A percentile compares a stretch with the other conserved stretches of the same genome.
phyloP scores from a whole-genome alignment of 2,888 invertebrate genomes.

The Dicyrtoma fusca region DNA sequence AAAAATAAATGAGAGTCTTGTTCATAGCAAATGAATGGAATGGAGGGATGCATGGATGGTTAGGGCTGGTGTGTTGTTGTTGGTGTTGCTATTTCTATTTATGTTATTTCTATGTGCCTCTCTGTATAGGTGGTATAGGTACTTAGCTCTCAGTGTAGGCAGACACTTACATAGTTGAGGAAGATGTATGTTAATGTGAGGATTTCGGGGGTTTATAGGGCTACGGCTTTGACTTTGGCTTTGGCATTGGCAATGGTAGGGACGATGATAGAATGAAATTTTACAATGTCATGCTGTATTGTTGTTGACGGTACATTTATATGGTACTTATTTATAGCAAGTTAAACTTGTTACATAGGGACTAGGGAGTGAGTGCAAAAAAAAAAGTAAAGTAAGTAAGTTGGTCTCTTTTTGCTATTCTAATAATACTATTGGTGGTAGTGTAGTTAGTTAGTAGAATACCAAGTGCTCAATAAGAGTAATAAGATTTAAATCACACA shows the following conservation, averaged over 20 bases:
- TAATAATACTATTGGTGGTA: neutral
- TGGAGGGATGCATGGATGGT: no score
- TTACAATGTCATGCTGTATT: constrained; percentile 29
- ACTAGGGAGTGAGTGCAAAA: neutral
- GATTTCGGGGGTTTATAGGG: neutral
- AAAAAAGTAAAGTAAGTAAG: neutral
- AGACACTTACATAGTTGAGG: no score
- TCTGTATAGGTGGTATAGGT: no score
- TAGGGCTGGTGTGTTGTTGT: no score
- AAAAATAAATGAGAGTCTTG: constrained; percentile 30
- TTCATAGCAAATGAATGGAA: no score
- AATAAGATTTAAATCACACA: neutral
- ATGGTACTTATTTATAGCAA: neutral
- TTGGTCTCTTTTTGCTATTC: no score
- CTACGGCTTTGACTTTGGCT: neutral
- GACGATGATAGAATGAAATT: constrained; percentile 8
- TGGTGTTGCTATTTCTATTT: no score
- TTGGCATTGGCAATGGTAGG: neutral
- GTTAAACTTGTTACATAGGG: no score
- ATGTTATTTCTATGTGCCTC: no score
- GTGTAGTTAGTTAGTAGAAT: constrained; percentile 4
- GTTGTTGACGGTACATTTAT: neutral
- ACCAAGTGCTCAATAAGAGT: neutral
- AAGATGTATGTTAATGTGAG: no score
- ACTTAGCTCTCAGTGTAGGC: no score